A percentile compares a stretch with the other conserved stretches of the same genome.
phyloP scores from a whole-genome alignment of 2,888 invertebrate species.

The Micoletzkya japonica region DNA sequence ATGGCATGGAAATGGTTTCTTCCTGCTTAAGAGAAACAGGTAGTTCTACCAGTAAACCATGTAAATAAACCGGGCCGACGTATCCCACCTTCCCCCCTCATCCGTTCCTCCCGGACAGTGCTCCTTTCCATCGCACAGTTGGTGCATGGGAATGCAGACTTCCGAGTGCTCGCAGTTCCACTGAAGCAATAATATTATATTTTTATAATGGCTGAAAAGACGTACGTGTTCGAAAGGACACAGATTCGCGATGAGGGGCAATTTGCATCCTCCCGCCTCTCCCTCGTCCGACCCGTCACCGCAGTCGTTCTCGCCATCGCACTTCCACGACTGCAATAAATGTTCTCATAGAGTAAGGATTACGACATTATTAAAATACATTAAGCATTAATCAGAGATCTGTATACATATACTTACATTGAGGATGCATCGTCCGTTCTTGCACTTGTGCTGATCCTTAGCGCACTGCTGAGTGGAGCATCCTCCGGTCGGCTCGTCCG shows the following conservation, averaged over 20 bases:
- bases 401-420: constrained; percentile 43
- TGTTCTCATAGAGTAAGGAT: too few species aligned
- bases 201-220: too few species aligned
- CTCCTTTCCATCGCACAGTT: constrained; percentile 80
- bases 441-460: constrained; percentile 60
- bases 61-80: neutral
- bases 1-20: too few species aligned
- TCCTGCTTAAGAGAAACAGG: neutral
- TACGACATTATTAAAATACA: neutral
- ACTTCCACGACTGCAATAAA: constrained; percentile 58
- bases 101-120: constrained; percentile 88
- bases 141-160: constrained; percentile 75
- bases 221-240: constrained; percentile 59
- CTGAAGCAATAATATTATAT: too few species aligned
- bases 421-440: constrained; percentile 64
- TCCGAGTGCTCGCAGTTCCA: constrained; percentile 50
- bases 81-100: constrained; percentile 43
- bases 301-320: constrained; percentile 63
- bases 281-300: constrained; percentile 59
- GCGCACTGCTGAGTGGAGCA: constrained; percentile 49
- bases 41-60: neutral
- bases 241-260: constrained; percentile 29
- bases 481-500: constrained; percentile 75
- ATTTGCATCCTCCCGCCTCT: constrained; percentile 51
- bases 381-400: neutral